phyloP scores from a whole-genome alignment of 2,888 invertebrate genomes.

The Doris montereyensis region DNA sequence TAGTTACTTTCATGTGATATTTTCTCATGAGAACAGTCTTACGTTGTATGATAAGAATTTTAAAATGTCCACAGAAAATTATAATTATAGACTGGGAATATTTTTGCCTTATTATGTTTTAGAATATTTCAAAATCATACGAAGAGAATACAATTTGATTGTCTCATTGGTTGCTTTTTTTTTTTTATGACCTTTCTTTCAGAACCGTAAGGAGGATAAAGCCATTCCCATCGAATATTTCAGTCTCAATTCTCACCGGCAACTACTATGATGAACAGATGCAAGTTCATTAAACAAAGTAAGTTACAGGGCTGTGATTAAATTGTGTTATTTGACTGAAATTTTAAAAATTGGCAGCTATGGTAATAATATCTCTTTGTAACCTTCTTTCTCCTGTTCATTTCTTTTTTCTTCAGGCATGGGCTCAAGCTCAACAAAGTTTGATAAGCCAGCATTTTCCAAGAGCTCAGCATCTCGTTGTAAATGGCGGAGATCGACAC shows the following conservation, averaged over 20 bases:
- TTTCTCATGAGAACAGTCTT: too few relatives aligned
- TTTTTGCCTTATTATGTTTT: too few relatives aligned
- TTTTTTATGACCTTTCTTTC: too few relatives aligned
- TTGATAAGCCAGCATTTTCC: slow-evolving; percentile 61
- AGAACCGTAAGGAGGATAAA: slow-evolving; percentile 64
- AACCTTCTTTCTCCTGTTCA: background rate
- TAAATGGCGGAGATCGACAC: slow-evolving; percentile 68
- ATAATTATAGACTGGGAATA: too few relatives aligned
- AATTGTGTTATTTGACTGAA: background rate
- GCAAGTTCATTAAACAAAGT: slow-evolving; percentile 69
- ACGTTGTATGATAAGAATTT: too few relatives aligned
- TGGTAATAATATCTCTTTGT: background rate
- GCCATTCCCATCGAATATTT: slow-evolving; percentile 63
- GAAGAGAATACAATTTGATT: too few relatives aligned
- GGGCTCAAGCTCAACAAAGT: slow-evolving; percentile 68
- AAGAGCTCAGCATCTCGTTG: slow-evolving; percentile 64
- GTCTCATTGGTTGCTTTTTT: too few relatives aligned
- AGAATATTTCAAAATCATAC: too few relatives aligned
- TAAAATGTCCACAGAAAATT: too few relatives aligned
- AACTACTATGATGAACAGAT: slow-evolving; percentile 71
- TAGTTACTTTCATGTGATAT: too few relatives aligned
- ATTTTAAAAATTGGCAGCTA: background rate
- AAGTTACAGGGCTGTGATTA: too few relatives aligned
- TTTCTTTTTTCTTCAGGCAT: slow-evolving; percentile 56
- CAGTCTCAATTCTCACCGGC: slow-evolving; percentile 68